Evolutionary conservation across 2,113 vertebrate species (phyloP).

Genomic region (Neofelis nebulosa): DNA sequence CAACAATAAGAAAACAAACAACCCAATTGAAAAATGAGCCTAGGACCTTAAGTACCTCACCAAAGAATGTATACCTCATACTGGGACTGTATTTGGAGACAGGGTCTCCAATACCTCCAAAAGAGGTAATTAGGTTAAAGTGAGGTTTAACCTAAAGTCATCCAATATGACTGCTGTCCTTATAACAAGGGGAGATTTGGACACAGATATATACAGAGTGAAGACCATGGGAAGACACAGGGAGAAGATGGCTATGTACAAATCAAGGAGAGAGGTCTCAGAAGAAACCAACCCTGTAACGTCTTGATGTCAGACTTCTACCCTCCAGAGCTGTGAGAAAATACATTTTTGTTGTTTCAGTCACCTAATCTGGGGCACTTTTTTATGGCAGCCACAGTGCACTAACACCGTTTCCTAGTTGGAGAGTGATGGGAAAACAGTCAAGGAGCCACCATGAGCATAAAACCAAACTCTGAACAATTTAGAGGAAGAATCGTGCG

Average conservation of each 20-base stretch:
- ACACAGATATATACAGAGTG: neutral
- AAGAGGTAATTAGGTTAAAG: neutral
- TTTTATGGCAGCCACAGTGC: no score
- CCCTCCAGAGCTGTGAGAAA: neutral
- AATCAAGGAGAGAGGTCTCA: neutral
- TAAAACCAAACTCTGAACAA: neutral
- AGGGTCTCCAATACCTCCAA: neutral
- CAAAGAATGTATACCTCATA: neutral
- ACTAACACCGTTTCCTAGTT: neutral
- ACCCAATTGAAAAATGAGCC: neutral
- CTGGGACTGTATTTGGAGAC: neutral
- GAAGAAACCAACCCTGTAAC: neutral
- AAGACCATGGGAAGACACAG: neutral
- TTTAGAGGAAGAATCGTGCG: neutral
- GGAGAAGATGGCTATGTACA: neutral
- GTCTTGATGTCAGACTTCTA: neutral
- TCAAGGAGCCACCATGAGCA: rapidly evolving
- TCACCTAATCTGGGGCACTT: neutral
- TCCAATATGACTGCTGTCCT: neutral
- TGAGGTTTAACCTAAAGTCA: neutral
- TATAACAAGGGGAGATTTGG: neutral
- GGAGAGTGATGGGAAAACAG: neutral
- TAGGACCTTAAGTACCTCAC: neutral
- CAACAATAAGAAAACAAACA: neutral
- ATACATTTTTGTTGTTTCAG: neutral